Evolutionary conservation across 2,797 vertebrate species (phyloP), one percentile per base, ranked within the genome.

Genomic region (Darevskia nairensis): DNA sequence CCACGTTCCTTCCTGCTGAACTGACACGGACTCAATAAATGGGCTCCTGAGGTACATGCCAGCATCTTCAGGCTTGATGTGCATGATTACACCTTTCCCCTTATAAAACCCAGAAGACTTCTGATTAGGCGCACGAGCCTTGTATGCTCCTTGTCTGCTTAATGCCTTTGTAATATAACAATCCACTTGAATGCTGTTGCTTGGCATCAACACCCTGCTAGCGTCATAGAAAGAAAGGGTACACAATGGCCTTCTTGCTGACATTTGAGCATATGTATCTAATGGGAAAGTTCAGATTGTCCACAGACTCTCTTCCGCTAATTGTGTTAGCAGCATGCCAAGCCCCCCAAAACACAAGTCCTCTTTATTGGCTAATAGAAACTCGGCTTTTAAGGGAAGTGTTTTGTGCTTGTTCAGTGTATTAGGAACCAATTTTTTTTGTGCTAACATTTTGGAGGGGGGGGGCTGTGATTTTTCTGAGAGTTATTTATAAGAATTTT

Each of bases 1-100:
- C 89, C 87, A 86, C 80, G 85, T 64, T 95, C 89, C 90, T 93
- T 92, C 92, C 93, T 93, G 91, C 90, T 96, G 92, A 94, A 96
- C 91, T 94, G 92, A 93, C 93, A 95, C 85, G 91, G 90, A 90
- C 93, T 95, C 93, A 89, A 92, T 88, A 95, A 96, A 96, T 89
- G 79, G 89, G 85, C 89, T 96, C 86, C 82, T 93, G 88, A 93
- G 35, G 9, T 92, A 91, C 84, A 90, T 39, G 80, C 64, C 59
- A 91, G 89, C 75, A 84, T 86, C 91, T 50, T 75, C 82, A 76
- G 82, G 19, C 0, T 81, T 89, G 88, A 77, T 74, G 79, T 91
- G 46, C 55, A 74, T 91, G 87, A 90, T 90, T 92, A 85, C 0
- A 1, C 86, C 59, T 90, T 85, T 72, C 75, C 35, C 15, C n/a